phyloP scores from a whole-genome alignment of 2,888 invertebrate genomes.

The Buathra laborator region DNA sequence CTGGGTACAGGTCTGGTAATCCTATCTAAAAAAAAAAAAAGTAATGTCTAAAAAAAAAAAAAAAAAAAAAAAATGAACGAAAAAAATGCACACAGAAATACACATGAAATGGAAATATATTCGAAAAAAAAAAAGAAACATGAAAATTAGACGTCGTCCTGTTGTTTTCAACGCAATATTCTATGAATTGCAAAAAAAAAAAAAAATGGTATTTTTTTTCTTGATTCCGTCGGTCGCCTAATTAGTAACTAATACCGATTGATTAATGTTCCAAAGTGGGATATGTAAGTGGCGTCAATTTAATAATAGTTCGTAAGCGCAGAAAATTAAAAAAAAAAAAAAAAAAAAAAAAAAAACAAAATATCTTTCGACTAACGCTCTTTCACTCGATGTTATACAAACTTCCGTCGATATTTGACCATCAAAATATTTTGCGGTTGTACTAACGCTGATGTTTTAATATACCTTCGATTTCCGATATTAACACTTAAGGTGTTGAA shows the following conservation, averaged over 20 bases:
- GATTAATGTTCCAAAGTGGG: slow-evolving; percentile 56
- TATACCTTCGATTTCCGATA: slow-evolving; percentile 2
- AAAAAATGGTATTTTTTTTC: slow-evolving; percentile 49
- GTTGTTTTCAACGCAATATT: neutral
- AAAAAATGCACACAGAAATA: neutral
- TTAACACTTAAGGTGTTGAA: neutral
- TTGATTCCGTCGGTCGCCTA: slow-evolving; percentile 65
- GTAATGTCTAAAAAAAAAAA: slow-evolving; percentile 30
- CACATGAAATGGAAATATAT: neutral
- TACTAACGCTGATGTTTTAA: slow-evolving; percentile 2
- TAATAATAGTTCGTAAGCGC: slow-evolving; percentile 55
- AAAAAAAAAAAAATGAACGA: slow-evolving; percentile 21
- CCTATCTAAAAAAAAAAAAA: slow-evolving; percentile 8
- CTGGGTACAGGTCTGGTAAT: slow-evolving; percentile 22
- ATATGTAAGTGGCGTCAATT: slow-evolving; percentile 49
- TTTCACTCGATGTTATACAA: slow-evolving; percentile 21
- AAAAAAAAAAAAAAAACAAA: neutral
- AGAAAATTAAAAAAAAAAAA: neutral
- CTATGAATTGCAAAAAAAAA: slow-evolving; percentile 8
- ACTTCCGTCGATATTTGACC: neutral
- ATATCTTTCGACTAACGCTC: slow-evolving; percentile 3
- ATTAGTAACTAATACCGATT: slow-evolving; percentile 59
- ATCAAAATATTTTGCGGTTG: neutral
- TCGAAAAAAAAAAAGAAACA: slow-evolving; percentile 23
- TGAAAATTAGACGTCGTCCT: slow-evolving; percentile 36